phyloP scores from a whole-genome alignment of 2,888 invertebrate species.

The Priocnemis perturbator region DNA sequence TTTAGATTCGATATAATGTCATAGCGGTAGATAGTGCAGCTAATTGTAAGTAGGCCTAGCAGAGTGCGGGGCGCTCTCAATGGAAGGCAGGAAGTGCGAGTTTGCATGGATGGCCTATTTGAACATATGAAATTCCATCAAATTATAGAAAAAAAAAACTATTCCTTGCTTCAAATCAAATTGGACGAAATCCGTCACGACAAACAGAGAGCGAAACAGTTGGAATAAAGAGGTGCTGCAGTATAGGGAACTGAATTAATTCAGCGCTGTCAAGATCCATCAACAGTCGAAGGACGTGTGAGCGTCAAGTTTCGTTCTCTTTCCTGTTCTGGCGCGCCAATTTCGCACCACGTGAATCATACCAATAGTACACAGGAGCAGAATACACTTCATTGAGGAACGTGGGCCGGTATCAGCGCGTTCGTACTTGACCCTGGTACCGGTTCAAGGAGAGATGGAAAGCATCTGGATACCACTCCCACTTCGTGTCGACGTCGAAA shows the following conservation, averaged over 20 bases:
- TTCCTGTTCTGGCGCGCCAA: background rate
- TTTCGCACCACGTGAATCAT: conserved; percentile 39
- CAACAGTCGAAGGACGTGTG: too few species aligned
- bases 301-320: background rate
- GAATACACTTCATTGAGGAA: conserved; percentile 26
- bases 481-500: conserved; percentile 19
- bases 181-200: too few species aligned
- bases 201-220: too few species aligned
- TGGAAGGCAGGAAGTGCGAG: background rate
- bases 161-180: too few species aligned
- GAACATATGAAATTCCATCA: too few species aligned
- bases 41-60: conserved; percentile 30
- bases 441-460: conserved; percentile 34
- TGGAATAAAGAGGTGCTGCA: too few species aligned
- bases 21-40: conserved; percentile 40
- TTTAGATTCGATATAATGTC: conserved; percentile 28
- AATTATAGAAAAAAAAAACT: too few species aligned
- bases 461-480: conserved; percentile 20
- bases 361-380: conserved; percentile 26
- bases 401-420: conserved; percentile 15
- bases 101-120: too few species aligned
- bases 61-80: too few species aligned
- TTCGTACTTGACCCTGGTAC: conserved; percentile 37
- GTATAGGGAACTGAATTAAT: too few species aligned
- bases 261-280: too few species aligned